A percentile compares a stretch with the other conserved stretches of the same genome.
These are phyloP conservation scores for Tragelaphus strepsiceros DNA, from an alignment of 2,113 vertebrate genomes.

Conservation along the genomic window DNA sequence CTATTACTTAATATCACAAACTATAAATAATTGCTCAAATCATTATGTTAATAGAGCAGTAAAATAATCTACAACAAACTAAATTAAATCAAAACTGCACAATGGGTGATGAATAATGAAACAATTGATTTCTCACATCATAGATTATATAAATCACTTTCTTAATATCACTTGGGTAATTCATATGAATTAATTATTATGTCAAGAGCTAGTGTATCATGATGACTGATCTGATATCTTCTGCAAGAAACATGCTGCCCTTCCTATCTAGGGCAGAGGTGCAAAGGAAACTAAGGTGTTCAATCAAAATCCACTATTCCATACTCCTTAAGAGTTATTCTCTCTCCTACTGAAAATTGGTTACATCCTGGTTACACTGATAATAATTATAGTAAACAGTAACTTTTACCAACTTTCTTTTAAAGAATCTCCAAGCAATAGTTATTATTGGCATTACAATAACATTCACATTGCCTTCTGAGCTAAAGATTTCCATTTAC, in stretches of 20 bases:
- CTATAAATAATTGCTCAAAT: slow-evolving; percentile 65
- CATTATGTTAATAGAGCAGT: slow-evolving; percentile 69
- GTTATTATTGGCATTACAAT: neutral
- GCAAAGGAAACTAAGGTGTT: neutral
- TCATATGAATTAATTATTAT: slow-evolving; percentile 60
- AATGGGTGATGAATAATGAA: slow-evolving; percentile 64
- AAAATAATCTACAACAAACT: slow-evolving; percentile 67
- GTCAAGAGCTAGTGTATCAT: slow-evolving; percentile 41
- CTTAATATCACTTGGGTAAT: slow-evolving; percentile 59
- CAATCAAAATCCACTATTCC: neutral
- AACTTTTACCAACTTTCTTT: neutral
- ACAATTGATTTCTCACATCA: slow-evolving; percentile 63
- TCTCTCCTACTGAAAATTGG: neutral
- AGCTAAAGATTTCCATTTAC: neutral
- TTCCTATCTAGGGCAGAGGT: neutral
- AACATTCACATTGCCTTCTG: neutral
- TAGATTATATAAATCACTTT: slow-evolving; percentile 62
- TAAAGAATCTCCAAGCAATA: slow-evolving; percentile 17
- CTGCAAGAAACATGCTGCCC: neutral
- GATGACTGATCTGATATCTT: slow-evolving; percentile 48
- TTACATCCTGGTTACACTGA: neutral
- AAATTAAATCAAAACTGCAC: slow-evolving; percentile 67
- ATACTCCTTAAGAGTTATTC: neutral
- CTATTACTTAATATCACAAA: slow-evolving; percentile 63
- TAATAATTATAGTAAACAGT: neutral